Conservation (phyloP, 2,888 invertebrate species). For the Diplazon laetatorius region DNA sequence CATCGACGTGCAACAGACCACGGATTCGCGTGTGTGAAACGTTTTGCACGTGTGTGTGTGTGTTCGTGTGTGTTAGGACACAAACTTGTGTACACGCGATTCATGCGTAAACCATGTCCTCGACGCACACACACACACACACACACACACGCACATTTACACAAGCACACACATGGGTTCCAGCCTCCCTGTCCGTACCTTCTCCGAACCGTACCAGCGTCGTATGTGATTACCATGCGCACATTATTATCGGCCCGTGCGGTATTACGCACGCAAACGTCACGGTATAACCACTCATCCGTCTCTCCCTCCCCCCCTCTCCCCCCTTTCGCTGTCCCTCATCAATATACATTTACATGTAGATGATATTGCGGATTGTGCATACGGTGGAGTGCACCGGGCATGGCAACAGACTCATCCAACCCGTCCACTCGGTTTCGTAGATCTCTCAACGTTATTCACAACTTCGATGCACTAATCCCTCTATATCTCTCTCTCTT, state of each 20-base stretch:
- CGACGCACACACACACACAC: too few relatives aligned
- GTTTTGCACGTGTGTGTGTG: too few relatives aligned
- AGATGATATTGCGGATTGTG: constrained; percentile 50
- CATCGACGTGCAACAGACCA: constrained; percentile 12
- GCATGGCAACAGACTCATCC: constrained; percentile 18
- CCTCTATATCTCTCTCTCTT: background rate
- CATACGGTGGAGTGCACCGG: background rate
- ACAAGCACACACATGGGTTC: too few relatives aligned
- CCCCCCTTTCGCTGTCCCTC: constrained; percentile 39
- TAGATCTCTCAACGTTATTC: constrained; percentile 3
- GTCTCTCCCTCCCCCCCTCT: constrained; percentile 30
- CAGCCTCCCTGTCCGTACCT: constrained; percentile 37
- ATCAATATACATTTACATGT: constrained; percentile 60
- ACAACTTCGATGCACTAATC: background rate
- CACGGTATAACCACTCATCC: constrained; percentile 58
- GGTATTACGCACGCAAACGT: constrained; percentile 61
- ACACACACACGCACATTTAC: too few relatives aligned
- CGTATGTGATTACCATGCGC: constrained; percentile 29
- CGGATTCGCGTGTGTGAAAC: constrained; percentile 2
- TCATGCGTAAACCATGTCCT: constrained; percentile 50
- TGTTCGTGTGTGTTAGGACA: background rate
- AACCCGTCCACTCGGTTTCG: background rate
- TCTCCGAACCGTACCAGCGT: background rate
- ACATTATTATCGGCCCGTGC: constrained; percentile 53
- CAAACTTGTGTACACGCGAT: constrained; percentile 25